Evolutionary conservation across 2,113 vertebrate species (phyloP), one percentile per base, ranked within the genome.

Genomic region (Muntiacus muntjak): DNA sequence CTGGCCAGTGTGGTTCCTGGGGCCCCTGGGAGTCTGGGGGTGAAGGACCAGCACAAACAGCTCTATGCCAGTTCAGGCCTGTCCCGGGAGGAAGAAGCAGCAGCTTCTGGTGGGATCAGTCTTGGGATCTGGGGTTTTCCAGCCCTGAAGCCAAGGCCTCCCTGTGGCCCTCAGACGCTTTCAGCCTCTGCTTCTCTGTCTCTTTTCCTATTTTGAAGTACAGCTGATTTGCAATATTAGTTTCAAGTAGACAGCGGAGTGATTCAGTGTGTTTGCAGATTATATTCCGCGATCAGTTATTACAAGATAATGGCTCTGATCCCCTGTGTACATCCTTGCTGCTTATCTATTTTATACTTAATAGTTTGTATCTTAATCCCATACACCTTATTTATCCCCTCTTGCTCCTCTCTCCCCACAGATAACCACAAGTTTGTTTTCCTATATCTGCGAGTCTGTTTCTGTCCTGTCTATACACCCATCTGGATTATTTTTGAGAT

Each of bases 1-100:
- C 36, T 30, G 12, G 55, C 50, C 7, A 7, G 26, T 0, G 14
- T 45, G 15, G 83, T 40, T 84, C 45, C 1, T 2, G 8, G 40
- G 33, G 28, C 25, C 21, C 33, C 95, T 16, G 4, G 43, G 55
- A n/a, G 45, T 25, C 50, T 25, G 9, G 45, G 6, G 28, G 7
- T 1, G 4, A 25, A 50, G 52, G 8, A 0, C 25, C 2, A 5
- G 6, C 2, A 0, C 0, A 4, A 40, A 1, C 26, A 76, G 57
- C 67, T 82, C 50, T 16, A 13, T 3, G 7, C 55, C 54, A 21
- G 40, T 2, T 9, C 45, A 33, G 13, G n/a, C n/a, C 30, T 40
- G 64, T 23, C 43, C 6, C 0, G 1, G 40, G 16, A 58, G 79
- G 17, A n/a, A 19, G 55, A 23, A 57, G 33, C 33, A 5, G 54